Conservation (phyloP, 2,113 vertebrate genomes). For the Pluvialis apricaria region DNA sequence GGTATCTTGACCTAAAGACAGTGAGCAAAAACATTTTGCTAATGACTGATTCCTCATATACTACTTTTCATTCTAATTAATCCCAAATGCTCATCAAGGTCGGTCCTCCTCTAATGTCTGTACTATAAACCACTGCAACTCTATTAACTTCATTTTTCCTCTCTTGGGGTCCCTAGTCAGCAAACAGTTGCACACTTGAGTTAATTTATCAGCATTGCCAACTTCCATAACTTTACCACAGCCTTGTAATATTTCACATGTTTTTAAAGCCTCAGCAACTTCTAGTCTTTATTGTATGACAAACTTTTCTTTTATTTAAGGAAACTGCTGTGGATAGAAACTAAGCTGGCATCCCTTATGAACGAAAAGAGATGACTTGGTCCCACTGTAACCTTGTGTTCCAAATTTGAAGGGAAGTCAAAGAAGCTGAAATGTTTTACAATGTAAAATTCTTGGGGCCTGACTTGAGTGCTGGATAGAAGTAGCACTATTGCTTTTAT, state of each 20-base stretch:
- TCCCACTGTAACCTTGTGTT: not conserved
- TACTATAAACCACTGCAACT: not conserved
- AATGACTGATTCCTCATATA: not conserved
- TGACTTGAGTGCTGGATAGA: not conserved
- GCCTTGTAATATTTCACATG: not conserved
- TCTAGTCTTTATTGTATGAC: not conserved
- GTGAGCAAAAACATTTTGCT: not conserved
- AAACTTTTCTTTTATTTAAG: not conserved
- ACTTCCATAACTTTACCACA: not conserved
- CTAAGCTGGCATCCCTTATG: not conserved
- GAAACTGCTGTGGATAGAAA: not conserved
- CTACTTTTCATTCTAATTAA: not conserved
- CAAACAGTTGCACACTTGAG: not conserved
- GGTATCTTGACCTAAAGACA: not conserved
- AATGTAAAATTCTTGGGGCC: not conserved
- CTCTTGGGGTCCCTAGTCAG: not conserved
- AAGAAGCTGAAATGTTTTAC: not conserved
- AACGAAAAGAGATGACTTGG: not conserved
- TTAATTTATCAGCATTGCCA: not conserved
- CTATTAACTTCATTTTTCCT: not conserved
- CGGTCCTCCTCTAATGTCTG: not conserved
- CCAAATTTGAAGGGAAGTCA: not conserved
- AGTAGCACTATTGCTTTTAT: not conserved
- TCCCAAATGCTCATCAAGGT: not conserved
- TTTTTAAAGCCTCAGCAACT: not conserved